These are phyloP conservation scores for Heteromormyrus szaboi DNA, from an alignment of 2,797 vertebrate species.

Conservation along the genomic window DNA sequence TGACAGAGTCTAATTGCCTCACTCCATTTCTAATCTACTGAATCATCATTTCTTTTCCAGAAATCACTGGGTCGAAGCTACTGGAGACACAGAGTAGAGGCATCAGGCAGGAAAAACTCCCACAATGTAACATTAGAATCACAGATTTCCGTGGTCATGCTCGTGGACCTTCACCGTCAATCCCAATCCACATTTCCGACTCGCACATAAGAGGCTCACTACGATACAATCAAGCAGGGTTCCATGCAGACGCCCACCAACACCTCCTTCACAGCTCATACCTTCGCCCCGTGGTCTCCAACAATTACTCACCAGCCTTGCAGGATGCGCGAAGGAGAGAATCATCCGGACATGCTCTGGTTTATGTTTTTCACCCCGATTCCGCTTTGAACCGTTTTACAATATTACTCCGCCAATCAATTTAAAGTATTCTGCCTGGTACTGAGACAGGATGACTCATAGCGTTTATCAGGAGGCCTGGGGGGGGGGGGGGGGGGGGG, in stretches of 20 bases:
- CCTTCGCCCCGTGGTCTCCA: background rate
- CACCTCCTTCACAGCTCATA: background rate
- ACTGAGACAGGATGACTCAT: slow-evolving; percentile 35
- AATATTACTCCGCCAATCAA: slow-evolving; percentile 21
- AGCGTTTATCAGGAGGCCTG: slow-evolving; percentile 27
- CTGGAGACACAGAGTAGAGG: background rate
- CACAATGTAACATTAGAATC: background rate
- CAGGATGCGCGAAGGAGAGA: background rate
- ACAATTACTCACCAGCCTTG: background rate
- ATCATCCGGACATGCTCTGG: background rate
- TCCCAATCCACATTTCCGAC: background rate
- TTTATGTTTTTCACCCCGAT: background rate
- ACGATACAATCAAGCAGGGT: background rate
- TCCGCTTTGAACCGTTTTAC: slow-evolving; percentile 18
- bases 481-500: slow-evolving; percentile 4
- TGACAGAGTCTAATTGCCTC: background rate
- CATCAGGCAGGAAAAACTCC: background rate
- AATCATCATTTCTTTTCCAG: background rate
- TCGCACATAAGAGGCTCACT: background rate
- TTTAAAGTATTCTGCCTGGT: slow-evolving; percentile 21
- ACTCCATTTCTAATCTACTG: background rate
- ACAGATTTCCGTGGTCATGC: background rate
- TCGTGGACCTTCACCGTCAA: background rate
- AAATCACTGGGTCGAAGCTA: background rate
- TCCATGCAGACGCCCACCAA: background rate